Evolutionary conservation across 2,888 invertebrate genomes (phyloP), one percentile per base, ranked within the genome.

Genomic region (Cephus pulcher): DNA sequence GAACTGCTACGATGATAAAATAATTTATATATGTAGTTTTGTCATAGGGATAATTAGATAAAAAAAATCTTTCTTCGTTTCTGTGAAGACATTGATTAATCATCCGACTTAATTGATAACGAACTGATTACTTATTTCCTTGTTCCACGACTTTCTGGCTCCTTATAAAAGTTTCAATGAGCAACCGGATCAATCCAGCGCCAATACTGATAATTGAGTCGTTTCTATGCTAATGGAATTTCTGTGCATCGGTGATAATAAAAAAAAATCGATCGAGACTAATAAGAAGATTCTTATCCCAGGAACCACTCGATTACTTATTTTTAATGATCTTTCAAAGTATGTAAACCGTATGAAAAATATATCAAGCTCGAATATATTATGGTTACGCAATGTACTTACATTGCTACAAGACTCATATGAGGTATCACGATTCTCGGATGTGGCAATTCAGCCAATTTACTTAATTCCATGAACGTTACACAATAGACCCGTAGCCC

Each of bases 401-500:
- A 23, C 56, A 56, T 23, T 56, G 69, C 37, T 76, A 74, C 37
- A 71, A 76, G 74, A 78, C 56, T 56, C 23, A 15, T 56, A 56
- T 56, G 56, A 35, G 76, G 71, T 74, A 74, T 74, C 23, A 78
- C 75, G 82, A 84, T 85, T 83, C 85, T 85, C 81, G 84, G 83
- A 85, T 84, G 81, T 76, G 80, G 84, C 85, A 89, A 88, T 89
- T 88, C 81, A 89, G 84, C 84, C 86, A 89, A 88, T 89, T 89
- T 85, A 86, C 82, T 88, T 80, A 83, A 89, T 87, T 87, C 83
- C 85, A 79, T 80, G 79, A 78, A 76, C 84, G 80, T 80, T 80
- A 80, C 79, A 83, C 84, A 84, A 86, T 82, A 82, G 40, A 73
- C 56, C 78, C 78, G 80, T 70, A 80, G 79, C 76, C 80, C 78